Conservation (phyloP, 2,113 vertebrate genomes). For the Phaethon lepturus region DNA sequence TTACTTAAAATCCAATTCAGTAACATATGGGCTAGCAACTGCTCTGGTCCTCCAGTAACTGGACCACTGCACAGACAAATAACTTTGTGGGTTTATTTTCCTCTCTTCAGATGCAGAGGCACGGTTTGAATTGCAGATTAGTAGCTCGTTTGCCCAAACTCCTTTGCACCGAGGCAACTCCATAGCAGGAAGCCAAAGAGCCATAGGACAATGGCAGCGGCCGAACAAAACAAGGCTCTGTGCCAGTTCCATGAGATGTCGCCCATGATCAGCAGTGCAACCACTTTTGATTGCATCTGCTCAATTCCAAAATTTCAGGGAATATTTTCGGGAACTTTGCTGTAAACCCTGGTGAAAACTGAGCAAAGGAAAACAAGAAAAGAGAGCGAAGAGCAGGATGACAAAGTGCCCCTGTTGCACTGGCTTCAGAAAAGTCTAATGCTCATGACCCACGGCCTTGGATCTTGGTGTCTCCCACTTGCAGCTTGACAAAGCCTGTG, state of each 20-base stretch:
- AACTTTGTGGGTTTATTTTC: background rate
- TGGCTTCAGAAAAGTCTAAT: background rate
- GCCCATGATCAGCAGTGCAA: background rate
- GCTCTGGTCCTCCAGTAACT: background rate
- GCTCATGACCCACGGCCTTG: background rate
- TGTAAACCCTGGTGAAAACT: background rate
- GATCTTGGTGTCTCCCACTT: background rate
- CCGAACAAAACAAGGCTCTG: background rate
- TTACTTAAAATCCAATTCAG: background rate
- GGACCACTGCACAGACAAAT: background rate
- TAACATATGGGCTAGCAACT: background rate
- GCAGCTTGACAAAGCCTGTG: background rate
- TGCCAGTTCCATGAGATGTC: background rate
- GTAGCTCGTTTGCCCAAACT: background rate
- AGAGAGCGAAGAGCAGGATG: background rate
- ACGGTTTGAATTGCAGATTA: background rate
- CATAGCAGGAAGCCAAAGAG: constrained; percentile 8
- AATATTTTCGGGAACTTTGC: background rate
- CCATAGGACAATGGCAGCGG: background rate
- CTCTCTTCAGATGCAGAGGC: background rate
- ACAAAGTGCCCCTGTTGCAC: background rate
- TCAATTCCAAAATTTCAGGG: background rate
- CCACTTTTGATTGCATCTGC: background rate
- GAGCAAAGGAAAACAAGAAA: background rate
- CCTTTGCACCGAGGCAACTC: background rate